Base-by-base conservation (phyloP, 2,113 vertebrate species). In the Eupsittula cactorum region DNA sequence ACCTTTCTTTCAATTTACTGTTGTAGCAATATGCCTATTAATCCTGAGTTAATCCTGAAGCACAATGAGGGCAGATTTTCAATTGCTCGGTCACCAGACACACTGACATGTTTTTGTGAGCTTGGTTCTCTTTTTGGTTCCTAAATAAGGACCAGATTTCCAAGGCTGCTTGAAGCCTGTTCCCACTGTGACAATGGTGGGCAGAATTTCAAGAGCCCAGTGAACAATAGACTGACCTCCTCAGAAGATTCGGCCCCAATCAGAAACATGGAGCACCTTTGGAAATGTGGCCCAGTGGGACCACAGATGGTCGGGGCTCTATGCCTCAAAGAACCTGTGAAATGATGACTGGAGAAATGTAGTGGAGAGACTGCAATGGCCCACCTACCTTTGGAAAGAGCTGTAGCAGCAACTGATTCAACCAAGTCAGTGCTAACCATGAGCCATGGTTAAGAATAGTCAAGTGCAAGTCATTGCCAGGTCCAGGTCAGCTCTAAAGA, bases 111-210 rank as follows among this genome's bases (percentile, higher is more conserved):
- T 75, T 95, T 94, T 82, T 96, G 55, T 84, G 77, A 92, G 89
- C 47, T 93, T 83, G 88, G 75, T 96, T 96, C 62, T 87, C 87
- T 95, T 93, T 92, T 67, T 1, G 20, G 81, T 91, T 93, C 81
- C 83, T 92, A 97, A 97, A 96, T 92, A 93, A 92, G 60, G 76
- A 96, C 82, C 95, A 96, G 90, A 96, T 95, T 97, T 94, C 70
- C 69, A 94, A 96, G 69, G 71, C 64, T 90, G 90, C 90, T 96
- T 6, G 20, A 88, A 96, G 88, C 82, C 90, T 81, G 85, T 90
- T 95, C 88, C 82, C 85, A 76, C 69, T 96, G 33, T 92, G 92
- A 97, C 93, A 95, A 96, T 97, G 92, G 84, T 65, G 92, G 95
- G 93, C 92, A 97, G 52, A 79, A 79, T 92, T 96, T 95, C 93